Percentiles rank a stretch among this genome's conserved stretches.
phyloP scores from a whole-genome alignment of 1,140 invertebrate species.

The Diachasmimorpha longicaudata region DNA sequence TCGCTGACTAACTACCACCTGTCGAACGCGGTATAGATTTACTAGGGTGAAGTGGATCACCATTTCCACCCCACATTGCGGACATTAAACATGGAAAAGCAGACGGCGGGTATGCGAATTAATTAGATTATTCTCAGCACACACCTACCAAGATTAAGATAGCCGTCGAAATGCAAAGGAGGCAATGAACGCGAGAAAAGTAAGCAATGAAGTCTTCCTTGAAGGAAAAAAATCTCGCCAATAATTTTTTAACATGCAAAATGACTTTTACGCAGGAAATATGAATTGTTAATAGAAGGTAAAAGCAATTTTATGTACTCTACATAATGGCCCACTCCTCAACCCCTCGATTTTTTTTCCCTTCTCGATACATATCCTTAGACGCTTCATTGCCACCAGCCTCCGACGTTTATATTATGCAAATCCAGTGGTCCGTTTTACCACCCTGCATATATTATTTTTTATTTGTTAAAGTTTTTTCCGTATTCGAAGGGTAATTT shows the following conservation, averaged over 20 bases:
- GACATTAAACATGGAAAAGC: slow-evolving; percentile 50
- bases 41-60: not conserved
- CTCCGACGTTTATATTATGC: slow-evolving; percentile 3
- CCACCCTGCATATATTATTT: slow-evolving; percentile 57
- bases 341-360: not conserved
- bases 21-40: slow-evolving; percentile 11
- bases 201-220: slow-evolving; percentile 38
- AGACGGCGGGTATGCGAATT: slow-evolving; percentile 47
- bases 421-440: slow-evolving; percentile 26
- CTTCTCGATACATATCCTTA: slow-evolving; percentile 49
- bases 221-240: slow-evolving; percentile 32
- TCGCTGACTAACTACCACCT: slow-evolving; percentile 45
- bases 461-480: slow-evolving; percentile 58
- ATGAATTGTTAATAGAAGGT: slow-evolving; percentile 63
- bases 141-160: not conserved
- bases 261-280: slow-evolving; percentile 57
- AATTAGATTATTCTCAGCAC: slow-evolving; percentile 48
- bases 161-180: too few relatives aligned
- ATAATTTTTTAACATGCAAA: slow-evolving; percentile 53
- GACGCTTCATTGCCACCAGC: slow-evolving; percentile 34
- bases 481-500: slow-evolving; percentile 53
- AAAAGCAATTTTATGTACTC: slow-evolving; percentile 63
- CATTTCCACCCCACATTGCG: slow-evolving; percentile 37
- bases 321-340: slow-evolving; percentile 43
- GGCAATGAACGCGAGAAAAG: too few relatives aligned